Evolutionary conservation across 2,113 vertebrate species (phyloP).

Genomic region (Ivindomyrus marchei): DNA sequence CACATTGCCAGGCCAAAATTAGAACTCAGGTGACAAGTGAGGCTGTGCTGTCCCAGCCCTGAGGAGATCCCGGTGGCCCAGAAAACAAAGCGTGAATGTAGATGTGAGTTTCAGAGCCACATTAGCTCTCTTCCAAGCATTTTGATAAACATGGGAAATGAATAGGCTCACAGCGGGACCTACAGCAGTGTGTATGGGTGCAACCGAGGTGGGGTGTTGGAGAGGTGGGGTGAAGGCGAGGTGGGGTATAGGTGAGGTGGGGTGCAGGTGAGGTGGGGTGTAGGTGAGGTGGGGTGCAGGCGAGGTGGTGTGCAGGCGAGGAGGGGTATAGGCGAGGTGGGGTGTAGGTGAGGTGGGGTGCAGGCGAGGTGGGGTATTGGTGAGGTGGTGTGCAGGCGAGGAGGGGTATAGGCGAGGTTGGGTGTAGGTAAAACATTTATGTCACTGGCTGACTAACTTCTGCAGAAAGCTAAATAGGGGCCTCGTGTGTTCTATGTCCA

Average conservation of each 20-base stretch:
- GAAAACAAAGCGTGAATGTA: not conserved
- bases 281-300: too few species aligned
- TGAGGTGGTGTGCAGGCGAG: too few species aligned
- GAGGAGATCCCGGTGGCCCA: not conserved
- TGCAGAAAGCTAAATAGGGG: not conserved
- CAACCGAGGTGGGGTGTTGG: not conserved
- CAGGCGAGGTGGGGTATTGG: too few species aligned
- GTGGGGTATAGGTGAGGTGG: too few species aligned
- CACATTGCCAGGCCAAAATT: not conserved
- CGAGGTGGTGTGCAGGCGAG: too few species aligned
- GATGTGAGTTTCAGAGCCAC: not conserved
- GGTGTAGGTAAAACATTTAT: too few species aligned
- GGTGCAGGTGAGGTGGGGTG: too few species aligned
- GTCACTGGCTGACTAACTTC: not conserved
- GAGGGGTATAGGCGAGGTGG: too few species aligned
- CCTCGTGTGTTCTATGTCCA: not conserved
- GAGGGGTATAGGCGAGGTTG: too few species aligned
- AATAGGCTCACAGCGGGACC: not conserved
- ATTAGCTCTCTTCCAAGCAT: not conserved
- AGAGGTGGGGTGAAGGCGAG: not conserved
- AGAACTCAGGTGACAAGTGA: constrained; percentile 8
- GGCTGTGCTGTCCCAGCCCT: not conserved
- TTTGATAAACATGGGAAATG: not conserved
- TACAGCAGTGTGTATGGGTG: not conserved
- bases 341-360: too few species aligned